A percentile compares a stretch with the other conserved stretches of the same genome.
Evolutionary conservation across 1,140 invertebrate species (phyloP).

Genomic region (Drosophila funebris): DNA sequence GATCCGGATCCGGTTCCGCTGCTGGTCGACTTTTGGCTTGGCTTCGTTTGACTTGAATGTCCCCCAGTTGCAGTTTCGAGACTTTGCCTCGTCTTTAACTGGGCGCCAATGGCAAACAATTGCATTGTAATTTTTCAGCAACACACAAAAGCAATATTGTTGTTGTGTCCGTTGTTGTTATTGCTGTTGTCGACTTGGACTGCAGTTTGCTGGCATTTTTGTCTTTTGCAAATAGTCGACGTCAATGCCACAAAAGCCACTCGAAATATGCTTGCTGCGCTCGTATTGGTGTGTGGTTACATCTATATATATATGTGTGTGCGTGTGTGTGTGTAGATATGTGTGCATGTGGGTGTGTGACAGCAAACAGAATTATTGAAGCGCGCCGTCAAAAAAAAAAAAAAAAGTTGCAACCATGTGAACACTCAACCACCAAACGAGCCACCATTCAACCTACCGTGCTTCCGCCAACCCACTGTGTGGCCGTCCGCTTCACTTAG

Average conservation of each 20-base stretch:
- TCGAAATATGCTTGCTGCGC: conserved; percentile 66
- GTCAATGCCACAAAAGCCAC: conserved; percentile 77
- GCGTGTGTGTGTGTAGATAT: conserved; percentile 20
- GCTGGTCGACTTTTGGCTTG: conserved; percentile 39
- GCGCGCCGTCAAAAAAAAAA: conserved; percentile 53
- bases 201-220: conserved; percentile 59
- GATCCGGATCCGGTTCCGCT: conserved; percentile 6
- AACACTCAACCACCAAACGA: conserved; percentile 5
- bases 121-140: conserved; percentile 71
- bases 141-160: conserved; percentile 20
- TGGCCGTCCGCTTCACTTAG: conserved; percentile 24
- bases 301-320: not conserved
- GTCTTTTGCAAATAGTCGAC: conserved; percentile 58
- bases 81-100: conserved; percentile 8
- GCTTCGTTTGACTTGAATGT: not conserved
- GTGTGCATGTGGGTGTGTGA: conserved; percentile 19
- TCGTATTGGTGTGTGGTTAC: conserved; percentile 12
- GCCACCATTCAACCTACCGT: not conserved
- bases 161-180: conserved; percentile 21
- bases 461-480: not conserved
- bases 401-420: conserved; percentile 40
- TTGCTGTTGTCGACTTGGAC: conserved; percentile 28
- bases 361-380: conserved; percentile 80
- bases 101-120: conserved; percentile 59
- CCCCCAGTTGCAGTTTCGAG: conserved; percentile 2